Base-by-base conservation (phyloP, 2,888 invertebrate species). In the Melanostoma scalare region DNA sequence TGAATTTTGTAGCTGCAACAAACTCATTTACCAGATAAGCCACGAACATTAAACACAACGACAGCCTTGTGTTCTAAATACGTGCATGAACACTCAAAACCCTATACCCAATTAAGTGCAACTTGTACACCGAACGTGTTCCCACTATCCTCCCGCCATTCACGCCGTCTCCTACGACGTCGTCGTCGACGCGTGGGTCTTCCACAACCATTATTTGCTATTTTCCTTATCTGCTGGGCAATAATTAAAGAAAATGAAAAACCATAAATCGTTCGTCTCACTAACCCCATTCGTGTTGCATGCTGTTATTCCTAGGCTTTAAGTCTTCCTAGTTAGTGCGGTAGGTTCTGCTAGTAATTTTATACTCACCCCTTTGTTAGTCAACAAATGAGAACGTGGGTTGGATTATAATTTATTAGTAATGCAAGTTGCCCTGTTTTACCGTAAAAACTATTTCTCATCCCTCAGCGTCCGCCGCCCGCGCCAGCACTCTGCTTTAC, bases 161-260 rank as follows among this genome's bases (percentile, higher is more conserved):
- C 3, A 10, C 6, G 8, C 48, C 10, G 10, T 10, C 10, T n/a
- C 44, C 10, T 3, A 4, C 10, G 8, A 6, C 44, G n/a, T 3
- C 6, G 42, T n/a, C 10, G 10, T 20, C 44, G 10, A 9, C 20
- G 20, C 20, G 20, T 20, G 30, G 48, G 36, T 61, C 38, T 36
- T 48, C 48, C 63, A 50, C 63, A 63, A 63, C 30, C 30, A 63
- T 63, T 38, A 53, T 58, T 67, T 67, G 63, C 52, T 56, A 40
- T 69, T 44, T 46, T 53, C 56, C 81, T 82, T 82, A 82, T 82
- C 81, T 72, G 35, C 40, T 46, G 35, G 68, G 67, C 56, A 61
- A 53, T 82, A 82, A 78, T 74, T 82, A 82, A 78, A 82, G 82
- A 82, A 82, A 77, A 82, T 82, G 77, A 78, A 74, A 82, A 82